A percentile compares a stretch with the other conserved stretches of the same genome.
phyloP scores from a whole-genome alignment of 2,797 vertebrate species.

The Clamator glandarius region DNA sequence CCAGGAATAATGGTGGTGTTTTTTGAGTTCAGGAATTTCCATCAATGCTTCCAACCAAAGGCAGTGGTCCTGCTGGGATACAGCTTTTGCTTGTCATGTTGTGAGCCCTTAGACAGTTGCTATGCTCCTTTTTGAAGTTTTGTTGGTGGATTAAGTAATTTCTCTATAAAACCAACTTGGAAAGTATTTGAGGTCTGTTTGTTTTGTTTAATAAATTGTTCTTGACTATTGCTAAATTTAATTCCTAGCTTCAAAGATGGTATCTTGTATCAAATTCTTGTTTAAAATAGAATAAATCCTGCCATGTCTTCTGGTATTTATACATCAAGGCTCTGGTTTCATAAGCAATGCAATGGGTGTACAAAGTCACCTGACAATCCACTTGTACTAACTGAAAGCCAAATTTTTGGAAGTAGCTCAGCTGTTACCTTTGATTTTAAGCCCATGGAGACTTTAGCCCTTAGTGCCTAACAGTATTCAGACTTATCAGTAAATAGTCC shows the following conservation, averaged over 20 bases:
- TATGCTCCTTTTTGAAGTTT: not conserved
- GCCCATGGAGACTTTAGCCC: not conserved
- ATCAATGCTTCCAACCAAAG: fast-evolving
- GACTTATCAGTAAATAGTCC: not conserved
- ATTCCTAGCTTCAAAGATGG: not conserved
- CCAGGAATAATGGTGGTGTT: not conserved
- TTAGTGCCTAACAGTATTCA: not conserved
- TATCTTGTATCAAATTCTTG: constrained; percentile 1
- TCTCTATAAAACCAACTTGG: not conserved
- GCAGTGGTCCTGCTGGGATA: not conserved
- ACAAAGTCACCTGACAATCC: constrained; percentile 1
- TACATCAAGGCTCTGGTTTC: constrained; percentile 29
- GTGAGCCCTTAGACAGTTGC: not conserved
- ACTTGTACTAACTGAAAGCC: constrained; percentile 5
- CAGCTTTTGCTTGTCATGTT: not conserved
- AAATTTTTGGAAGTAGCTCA: constrained; percentile 10
- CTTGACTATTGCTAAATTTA: not conserved
- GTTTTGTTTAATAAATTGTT: not conserved
- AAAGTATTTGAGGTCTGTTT: not conserved
- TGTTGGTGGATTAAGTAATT: not conserved
- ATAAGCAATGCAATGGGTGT: not conserved
- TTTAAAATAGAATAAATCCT: constrained; percentile 52
- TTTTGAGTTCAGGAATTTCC: not conserved
- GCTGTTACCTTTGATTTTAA: not conserved
- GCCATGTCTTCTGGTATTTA: not conserved